Conservation (phyloP, 2,113 vertebrate genomes). For the Ploceus nigricollis region DNA sequence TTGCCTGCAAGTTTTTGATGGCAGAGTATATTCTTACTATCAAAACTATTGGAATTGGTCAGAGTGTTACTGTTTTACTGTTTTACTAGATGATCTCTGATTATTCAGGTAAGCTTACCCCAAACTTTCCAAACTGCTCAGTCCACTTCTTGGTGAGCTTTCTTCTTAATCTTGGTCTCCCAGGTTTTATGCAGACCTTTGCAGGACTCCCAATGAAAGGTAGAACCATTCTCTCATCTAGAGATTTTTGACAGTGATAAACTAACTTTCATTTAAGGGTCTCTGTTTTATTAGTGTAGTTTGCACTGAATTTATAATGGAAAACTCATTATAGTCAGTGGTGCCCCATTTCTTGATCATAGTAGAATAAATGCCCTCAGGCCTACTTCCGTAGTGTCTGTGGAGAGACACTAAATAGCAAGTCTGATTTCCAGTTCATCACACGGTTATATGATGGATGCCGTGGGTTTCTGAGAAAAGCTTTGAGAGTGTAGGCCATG, state of each 20-base stretch:
- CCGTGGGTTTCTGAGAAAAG: background rate
- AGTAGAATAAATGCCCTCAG: background rate
- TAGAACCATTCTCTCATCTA: background rate
- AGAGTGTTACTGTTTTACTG: background rate
- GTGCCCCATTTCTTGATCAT: background rate
- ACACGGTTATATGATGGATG: background rate
- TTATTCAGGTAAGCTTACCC: background rate
- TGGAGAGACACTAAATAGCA: background rate
- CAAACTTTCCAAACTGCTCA: background rate
- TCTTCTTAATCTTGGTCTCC: background rate
- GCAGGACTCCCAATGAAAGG: background rate
- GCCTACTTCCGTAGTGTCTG: no score
- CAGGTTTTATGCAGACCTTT: background rate
- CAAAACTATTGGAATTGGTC: background rate
- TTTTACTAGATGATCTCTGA: background rate
- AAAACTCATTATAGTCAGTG: background rate
- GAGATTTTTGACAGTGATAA: constrained; percentile 5
- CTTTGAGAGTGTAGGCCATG: background rate
- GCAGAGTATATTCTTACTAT: background rate
- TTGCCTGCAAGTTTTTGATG: background rate
- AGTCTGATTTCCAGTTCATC: background rate
- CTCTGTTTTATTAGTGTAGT: background rate
- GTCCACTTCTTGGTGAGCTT: background rate
- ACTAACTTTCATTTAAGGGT: background rate
- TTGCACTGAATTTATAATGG: constrained; percentile 21